Conservation (phyloP, 2,888 invertebrate species). For the Drepana falcataria region DNA sequence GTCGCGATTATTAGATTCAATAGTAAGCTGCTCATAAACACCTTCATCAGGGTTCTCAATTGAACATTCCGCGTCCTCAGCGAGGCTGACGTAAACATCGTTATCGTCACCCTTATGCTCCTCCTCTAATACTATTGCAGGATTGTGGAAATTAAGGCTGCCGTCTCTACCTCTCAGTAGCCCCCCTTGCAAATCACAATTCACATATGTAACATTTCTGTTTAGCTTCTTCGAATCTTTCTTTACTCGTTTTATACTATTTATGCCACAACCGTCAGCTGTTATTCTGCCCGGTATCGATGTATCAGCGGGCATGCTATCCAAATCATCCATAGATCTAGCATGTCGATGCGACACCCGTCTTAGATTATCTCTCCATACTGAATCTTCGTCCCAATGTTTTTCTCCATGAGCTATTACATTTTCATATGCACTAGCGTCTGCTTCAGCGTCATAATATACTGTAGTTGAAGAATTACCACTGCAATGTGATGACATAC, state of each 20-base stretch:
- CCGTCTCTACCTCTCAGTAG: slow-evolving; percentile 55
- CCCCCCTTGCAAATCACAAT: slow-evolving; percentile 81
- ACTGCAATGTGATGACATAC: slow-evolving; percentile 72
- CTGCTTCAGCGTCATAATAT: slow-evolving; percentile 70
- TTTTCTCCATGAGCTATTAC: slow-evolving; percentile 81
- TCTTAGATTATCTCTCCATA: slow-evolving; percentile 89
- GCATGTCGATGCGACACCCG: slow-evolving; percentile 89
- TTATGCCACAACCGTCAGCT: slow-evolving; percentile 52
- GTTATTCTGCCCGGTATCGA: slow-evolving; percentile 36
- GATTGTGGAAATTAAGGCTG: slow-evolving; percentile 25
- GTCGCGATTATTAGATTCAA: slow-evolving; percentile 50
- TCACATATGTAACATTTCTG: slow-evolving; percentile 88
- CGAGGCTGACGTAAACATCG: slow-evolving; percentile 74
- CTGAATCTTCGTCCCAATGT: slow-evolving; percentile 89
- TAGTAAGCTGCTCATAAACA: slow-evolving; percentile 76
- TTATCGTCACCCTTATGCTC: slow-evolving; percentile 63
- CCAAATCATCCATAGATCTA: slow-evolving; percentile 89
- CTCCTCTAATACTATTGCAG: slow-evolving; percentile 32
- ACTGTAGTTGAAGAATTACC: slow-evolving; percentile 71
- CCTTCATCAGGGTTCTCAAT: slow-evolving; percentile 67
- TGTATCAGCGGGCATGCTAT: slow-evolving; percentile 56
- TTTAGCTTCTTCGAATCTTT: slow-evolving; percentile 72
- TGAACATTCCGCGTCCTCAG: slow-evolving; percentile 42
- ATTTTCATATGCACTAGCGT: slow-evolving; percentile 66
- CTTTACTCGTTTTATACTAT: slow-evolving; percentile 66